These are phyloP conservation scores for Clupea harengus DNA, from an alignment of 2,113 vertebrate genomes.

Conservation along the genomic window DNA sequence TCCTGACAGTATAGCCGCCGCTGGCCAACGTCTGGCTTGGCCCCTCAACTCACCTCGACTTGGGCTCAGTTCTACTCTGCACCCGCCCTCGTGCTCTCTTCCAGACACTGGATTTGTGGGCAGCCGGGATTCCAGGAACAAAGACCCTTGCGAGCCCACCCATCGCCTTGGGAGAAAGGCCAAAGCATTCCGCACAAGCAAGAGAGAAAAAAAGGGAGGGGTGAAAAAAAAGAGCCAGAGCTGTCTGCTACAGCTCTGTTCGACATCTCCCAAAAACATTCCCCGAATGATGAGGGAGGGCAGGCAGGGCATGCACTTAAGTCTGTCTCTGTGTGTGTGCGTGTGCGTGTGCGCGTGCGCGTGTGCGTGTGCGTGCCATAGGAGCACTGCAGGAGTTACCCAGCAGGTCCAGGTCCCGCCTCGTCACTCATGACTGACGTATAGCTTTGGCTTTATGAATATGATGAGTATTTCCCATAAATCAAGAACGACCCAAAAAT, in stretches of 20 bases:
- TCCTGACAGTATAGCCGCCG: background rate
- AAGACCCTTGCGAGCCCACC: slow-evolving; percentile 37
- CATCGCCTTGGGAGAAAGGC: slow-evolving; percentile 43
- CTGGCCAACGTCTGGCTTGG: background rate
- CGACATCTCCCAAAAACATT: slow-evolving; percentile 49
- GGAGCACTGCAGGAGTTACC: background rate
- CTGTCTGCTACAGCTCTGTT: slow-evolving; percentile 25
- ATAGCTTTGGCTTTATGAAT: too few species aligned
- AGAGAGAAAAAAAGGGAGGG: background rate
- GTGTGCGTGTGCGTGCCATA: background rate
- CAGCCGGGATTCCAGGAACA: slow-evolving; percentile 48
- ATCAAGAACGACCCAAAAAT: too few species aligned
- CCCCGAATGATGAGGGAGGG: slow-evolving; percentile 47
- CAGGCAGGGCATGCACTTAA: background rate
- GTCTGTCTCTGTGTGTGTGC: slow-evolving; percentile 20
- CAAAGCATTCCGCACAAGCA: slow-evolving; percentile 36
- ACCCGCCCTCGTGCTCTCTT: slow-evolving; percentile 20
- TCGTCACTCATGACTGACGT: too few species aligned
- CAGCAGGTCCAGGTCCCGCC: too few species aligned
- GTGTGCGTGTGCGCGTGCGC: slow-evolving; percentile 7
- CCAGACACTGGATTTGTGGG: slow-evolving; percentile 43
- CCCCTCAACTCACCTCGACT: slow-evolving; percentile 26
- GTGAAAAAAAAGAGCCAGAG: slow-evolving; percentile 20
- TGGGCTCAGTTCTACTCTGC: background rate
- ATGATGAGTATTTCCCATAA: too few species aligned